Evolutionary conservation across 1,140 invertebrate genomes (phyloP).

Genomic region (Aphidius gifuensis): DNA sequence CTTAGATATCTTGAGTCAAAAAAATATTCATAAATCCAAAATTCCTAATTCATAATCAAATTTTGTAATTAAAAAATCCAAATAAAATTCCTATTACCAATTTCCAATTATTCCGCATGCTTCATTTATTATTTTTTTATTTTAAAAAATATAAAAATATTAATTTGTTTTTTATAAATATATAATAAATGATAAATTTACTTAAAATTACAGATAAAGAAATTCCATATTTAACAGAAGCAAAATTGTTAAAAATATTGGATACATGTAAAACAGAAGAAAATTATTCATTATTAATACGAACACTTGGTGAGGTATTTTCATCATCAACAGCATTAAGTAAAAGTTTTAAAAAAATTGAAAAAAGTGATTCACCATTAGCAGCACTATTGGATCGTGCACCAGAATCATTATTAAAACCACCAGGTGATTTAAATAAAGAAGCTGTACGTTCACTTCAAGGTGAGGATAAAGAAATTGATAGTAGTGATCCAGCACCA

Average conservation of each 20-base stretch:
- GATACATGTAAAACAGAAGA: conserved; percentile 62
- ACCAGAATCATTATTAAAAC: conserved; percentile 45
- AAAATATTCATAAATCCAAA: conserved; percentile 19
- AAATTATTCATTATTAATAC: conserved; percentile 65
- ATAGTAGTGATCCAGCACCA: conserved; percentile 58
- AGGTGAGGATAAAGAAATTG: conserved; percentile 83
- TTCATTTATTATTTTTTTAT: not conserved
- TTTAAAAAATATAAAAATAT: conserved; percentile 1
- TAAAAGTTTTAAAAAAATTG: conserved; percentile 63
- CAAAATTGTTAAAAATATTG: conserved; percentile 64
- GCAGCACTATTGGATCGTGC: conserved; percentile 55
- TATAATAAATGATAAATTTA: not conserved
- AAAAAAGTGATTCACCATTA: conserved; percentile 50
- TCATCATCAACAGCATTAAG: conserved; percentile 68
- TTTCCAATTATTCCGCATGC: not conserved
- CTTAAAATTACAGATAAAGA: conserved; percentile 42
- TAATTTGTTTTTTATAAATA: not conserved
- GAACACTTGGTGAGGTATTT: conserved; percentile 70
- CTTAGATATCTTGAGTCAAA: conserved; percentile 35
- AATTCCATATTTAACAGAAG: conserved; percentile 64
- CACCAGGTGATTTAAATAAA: conserved; percentile 59
- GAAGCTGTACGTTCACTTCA: conserved; percentile 68
- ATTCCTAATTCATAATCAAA: not conserved
- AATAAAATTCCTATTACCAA: conserved; percentile 10
- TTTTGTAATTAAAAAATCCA: conserved; percentile 9